Percentiles rank a stretch among this genome's conserved stretches.
phyloP scores from a whole-genome alignment of 1,140 invertebrate genomes.

The Laupala kohalensis region DNA sequence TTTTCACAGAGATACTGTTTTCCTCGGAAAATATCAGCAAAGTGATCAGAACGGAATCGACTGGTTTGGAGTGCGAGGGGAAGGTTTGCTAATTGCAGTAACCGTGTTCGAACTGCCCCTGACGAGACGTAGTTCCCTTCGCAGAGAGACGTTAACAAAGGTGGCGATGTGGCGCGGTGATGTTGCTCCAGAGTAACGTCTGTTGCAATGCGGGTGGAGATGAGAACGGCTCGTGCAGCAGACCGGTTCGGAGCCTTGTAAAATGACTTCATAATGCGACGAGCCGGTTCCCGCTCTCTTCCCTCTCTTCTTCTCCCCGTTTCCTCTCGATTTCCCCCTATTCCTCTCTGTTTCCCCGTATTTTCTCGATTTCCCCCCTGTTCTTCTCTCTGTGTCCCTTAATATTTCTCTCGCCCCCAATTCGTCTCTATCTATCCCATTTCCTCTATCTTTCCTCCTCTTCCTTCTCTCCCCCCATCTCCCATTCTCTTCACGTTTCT shows the following conservation, averaged over 20 bases:
- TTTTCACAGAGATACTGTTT: too few species aligned
- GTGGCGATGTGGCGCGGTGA: too few species aligned
- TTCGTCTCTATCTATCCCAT: not conserved
- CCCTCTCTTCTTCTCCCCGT: not conserved
- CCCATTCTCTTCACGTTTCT: not conserved
- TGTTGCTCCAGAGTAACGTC: too few species aligned
- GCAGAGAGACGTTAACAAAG: too few species aligned
- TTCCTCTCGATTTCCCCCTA: not conserved
- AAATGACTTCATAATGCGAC: not conserved
- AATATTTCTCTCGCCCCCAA: not conserved
- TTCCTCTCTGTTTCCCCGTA: not conserved
- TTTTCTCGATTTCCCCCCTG: not conserved
- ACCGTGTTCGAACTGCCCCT: too few species aligned
- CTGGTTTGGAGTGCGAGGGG: too few species aligned
- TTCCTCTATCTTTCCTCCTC: not conserved
- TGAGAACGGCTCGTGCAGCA: too few species aligned
- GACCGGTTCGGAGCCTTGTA: not conserved
- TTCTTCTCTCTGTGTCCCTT: not conserved
- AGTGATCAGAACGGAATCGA: too few species aligned
- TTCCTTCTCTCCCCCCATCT: not conserved
- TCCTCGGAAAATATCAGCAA: too few species aligned
- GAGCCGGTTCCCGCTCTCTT: not conserved
- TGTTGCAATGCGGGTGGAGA: too few species aligned
- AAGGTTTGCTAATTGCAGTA: too few species aligned
- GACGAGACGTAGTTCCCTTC: too few species aligned